A percentile compares a stretch with the other conserved stretches of the same genome.
These are phyloP conservation scores for Agriotes lineatus DNA, from an alignment of 2,888 invertebrate species.

Conservation along the genomic window DNA sequence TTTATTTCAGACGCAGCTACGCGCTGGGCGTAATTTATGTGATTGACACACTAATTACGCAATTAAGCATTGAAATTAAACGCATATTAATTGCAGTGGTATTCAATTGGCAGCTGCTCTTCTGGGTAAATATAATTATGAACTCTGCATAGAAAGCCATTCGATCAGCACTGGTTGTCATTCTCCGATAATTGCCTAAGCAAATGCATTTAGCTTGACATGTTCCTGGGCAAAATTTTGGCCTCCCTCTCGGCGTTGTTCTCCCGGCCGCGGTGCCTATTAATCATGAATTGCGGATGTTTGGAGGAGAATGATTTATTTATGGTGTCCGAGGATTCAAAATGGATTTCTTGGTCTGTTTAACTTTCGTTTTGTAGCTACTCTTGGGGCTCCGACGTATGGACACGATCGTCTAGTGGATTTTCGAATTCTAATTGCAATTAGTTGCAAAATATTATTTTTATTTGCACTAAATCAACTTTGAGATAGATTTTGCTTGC, in stretches of 20 bases:
- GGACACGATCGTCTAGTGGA: too few species aligned
- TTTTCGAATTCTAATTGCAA: too few species aligned
- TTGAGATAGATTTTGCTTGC: too few species aligned
- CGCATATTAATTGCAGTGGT: conserved; percentile 17
- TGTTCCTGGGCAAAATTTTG: too few species aligned
- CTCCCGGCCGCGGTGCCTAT: not conserved
- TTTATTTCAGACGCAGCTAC: conserved; percentile 7
- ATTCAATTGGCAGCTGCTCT: conserved; percentile 16
- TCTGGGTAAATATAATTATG: conserved; percentile 24
- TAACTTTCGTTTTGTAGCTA: too few species aligned
- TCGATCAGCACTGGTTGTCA: conserved; percentile 20
- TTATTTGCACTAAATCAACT: too few species aligned
- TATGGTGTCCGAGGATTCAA: not conserved
- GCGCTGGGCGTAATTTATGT: conserved; percentile 17
- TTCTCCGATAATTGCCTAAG: conserved; percentile 24
- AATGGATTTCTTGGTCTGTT: not conserved
- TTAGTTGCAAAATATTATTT: too few species aligned
- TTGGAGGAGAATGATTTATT: not conserved
- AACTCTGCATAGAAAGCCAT: conserved; percentile 13
- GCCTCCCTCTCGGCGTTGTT: too few species aligned
- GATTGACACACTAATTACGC: conserved; percentile 21
- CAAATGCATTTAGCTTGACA: too few species aligned
- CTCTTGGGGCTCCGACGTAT: too few species aligned
- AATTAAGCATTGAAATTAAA: conserved; percentile 30
- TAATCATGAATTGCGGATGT: conserved; percentile 13